phyloP scores from a whole-genome alignment of 2,888 invertebrate species.

The Drosophila setosimentum region DNA sequence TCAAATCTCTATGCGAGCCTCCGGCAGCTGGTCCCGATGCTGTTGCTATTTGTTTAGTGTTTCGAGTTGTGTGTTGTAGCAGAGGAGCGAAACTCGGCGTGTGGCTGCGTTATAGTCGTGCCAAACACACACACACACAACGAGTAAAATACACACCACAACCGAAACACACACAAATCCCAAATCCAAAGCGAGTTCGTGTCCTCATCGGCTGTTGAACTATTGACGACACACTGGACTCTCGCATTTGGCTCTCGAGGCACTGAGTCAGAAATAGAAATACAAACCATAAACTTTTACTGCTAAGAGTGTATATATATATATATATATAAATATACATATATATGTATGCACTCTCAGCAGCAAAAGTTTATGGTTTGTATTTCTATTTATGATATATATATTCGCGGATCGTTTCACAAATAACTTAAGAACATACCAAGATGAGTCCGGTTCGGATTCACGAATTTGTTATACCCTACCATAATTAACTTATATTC shows the following conservation, averaged over 20 bases:
- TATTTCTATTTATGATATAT: too few relatives aligned
- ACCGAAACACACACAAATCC: neutral
- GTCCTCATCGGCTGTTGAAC: conserved; percentile 71
- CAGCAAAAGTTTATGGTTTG: too few relatives aligned
- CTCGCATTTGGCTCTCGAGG: conserved; percentile 16
- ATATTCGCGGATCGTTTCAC: conserved; percentile 5
- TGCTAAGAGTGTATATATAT: neutral
- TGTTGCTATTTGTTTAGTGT: conserved; percentile 14
- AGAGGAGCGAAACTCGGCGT: conserved; percentile 54
- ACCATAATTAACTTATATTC: neutral
- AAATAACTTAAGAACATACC: neutral
- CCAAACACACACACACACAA: conserved; percentile 15
- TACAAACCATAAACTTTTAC: conserved; percentile 14
- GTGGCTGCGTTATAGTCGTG: conserved; percentile 51
- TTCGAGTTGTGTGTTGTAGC: conserved; percentile 31
- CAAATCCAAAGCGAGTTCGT: conserved; percentile 27
- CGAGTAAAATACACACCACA: too few relatives aligned
- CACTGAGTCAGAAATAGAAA: conserved; percentile 60
- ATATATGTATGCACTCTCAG: neutral
- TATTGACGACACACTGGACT: conserved; percentile 48
- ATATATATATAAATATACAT: conserved; percentile 1
- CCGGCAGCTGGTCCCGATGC: conserved; percentile 27
- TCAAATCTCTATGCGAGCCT: conserved; percentile 37
- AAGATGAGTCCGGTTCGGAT: neutral
- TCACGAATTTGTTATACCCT: conserved; percentile 4